These are phyloP conservation scores for Corythoichthys intestinalis DNA, from an alignment of 2,113 vertebrate species.

Conservation along the genomic window DNA sequence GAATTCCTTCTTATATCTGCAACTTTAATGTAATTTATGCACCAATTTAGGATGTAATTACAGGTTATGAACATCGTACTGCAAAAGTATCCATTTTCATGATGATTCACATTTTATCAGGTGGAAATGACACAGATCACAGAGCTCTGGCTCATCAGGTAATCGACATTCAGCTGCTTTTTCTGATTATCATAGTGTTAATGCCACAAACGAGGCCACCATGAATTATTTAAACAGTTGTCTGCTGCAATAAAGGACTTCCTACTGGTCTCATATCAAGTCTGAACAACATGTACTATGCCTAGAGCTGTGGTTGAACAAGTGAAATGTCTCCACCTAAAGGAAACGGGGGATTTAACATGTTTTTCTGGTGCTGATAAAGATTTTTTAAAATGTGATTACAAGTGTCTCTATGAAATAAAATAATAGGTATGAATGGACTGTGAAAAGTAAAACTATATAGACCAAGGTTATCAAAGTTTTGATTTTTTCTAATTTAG, in stretches of 20 bases:
- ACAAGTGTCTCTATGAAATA: constrained; percentile 49
- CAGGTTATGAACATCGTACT: constrained; percentile 15
- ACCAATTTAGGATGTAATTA: constrained; percentile 35
- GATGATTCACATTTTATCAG: constrained; percentile 27
- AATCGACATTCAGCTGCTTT: constrained; percentile 42
- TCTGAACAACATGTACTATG: constrained; percentile 33
- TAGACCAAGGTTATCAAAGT: no score
- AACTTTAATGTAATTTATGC: constrained; percentile 17
- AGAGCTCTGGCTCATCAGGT: constrained; percentile 37
- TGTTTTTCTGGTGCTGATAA: constrained; percentile 24
- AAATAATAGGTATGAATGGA: constrained; percentile 25
- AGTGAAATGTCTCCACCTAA: constrained; percentile 72
- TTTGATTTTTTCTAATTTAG: no score
- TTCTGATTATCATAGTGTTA: constrained; percentile 46
- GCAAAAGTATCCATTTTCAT: constrained; percentile 22
- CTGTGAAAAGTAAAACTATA: not conserved
- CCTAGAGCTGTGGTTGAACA: constrained; percentile 34
- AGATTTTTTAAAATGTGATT: constrained; percentile 53
- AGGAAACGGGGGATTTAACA: constrained; percentile 53
- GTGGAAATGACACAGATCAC: constrained; percentile 23
- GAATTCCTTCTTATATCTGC: constrained; percentile 11
- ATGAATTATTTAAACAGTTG: constrained; percentile 54
- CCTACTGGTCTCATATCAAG: constrained; percentile 27
- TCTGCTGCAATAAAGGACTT: constrained; percentile 46
- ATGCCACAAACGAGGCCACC: constrained; percentile 33